A percentile compares a stretch with the other conserved stretches of the same genome.
Conservation (phyloP, 2,113 vertebrate genomes). For the Sinocyclocheilus anophthalmus region DNA sequence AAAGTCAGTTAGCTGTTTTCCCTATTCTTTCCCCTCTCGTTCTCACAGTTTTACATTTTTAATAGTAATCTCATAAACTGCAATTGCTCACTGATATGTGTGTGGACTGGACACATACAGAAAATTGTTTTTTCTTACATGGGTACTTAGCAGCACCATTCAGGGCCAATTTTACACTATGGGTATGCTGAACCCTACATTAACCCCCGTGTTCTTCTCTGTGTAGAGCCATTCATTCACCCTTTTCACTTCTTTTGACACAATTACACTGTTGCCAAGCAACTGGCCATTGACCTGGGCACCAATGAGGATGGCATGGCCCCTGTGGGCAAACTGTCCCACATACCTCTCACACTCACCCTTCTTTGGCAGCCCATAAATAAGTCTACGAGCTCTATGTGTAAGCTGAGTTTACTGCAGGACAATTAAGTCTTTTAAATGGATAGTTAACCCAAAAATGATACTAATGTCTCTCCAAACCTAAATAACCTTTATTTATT, state of each 20-base stretch:
- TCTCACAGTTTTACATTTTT: conserved; percentile 11
- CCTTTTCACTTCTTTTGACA: conserved; percentile 51
- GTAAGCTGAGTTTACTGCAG: neutral
- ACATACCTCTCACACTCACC: conserved; percentile 48
- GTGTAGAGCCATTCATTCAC: conserved; percentile 41
- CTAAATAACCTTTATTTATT: neutral
- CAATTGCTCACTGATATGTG: neutral
- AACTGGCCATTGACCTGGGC: conserved; percentile 54
- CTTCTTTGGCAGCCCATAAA: conserved; percentile 18
- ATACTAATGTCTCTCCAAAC: neutral
- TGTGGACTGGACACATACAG: neutral
- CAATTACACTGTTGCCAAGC: conserved; percentile 61
- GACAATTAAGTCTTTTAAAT: neutral
- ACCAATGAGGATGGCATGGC: conserved; percentile 51
- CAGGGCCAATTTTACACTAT: neutral
- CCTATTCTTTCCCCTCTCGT: neutral
- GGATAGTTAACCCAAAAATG: neutral
- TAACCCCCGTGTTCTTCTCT: conserved; percentile 7
- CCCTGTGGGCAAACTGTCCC: conserved; percentile 60
- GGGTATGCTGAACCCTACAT: neutral
- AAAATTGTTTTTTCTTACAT: neutral
- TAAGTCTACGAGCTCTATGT: neutral
- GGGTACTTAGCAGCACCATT: neutral
- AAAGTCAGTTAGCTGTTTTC: neutral
- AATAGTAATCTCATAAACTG: neutral